Conservation (phyloP, 2,797 vertebrate species). For the Mastacembelus armatus region DNA sequence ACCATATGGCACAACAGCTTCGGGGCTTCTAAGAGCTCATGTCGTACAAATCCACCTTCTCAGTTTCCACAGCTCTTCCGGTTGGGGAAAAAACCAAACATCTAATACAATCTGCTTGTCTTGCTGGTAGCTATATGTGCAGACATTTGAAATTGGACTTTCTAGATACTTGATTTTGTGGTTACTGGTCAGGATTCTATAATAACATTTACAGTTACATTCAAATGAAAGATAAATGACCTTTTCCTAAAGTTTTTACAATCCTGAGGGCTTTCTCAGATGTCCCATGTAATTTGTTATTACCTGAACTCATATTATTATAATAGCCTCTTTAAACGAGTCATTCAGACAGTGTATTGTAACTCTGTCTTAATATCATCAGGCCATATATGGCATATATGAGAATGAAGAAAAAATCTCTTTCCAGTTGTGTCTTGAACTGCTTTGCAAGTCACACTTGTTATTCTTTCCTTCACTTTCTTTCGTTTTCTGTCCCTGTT, state of each 20-base stretch:
- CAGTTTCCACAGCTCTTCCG: constrained; percentile 65
- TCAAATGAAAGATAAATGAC: constrained; percentile 68
- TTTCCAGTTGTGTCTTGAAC: constrained; percentile 22
- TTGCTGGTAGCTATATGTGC: constrained; percentile 13
- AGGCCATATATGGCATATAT: constrained; percentile 17
- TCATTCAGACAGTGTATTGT: constrained; percentile 87
- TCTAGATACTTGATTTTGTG: not conserved
- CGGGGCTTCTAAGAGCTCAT: constrained; percentile 72
- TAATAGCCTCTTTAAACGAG: constrained; percentile 92
- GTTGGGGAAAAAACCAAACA: constrained; percentile 54
- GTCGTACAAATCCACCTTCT: constrained; percentile 74
- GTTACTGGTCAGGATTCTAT: constrained; percentile 11
- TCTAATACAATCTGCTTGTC: constrained; percentile 30
- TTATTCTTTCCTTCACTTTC: constrained; percentile 16
- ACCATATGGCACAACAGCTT: constrained; percentile 83
- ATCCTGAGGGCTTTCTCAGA: constrained; percentile 90
- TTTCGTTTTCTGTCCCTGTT: constrained; percentile 28
- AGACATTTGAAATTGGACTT: constrained; percentile 5
- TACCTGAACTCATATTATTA: constrained; percentile 93
- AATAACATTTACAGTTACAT: constrained; percentile 52
- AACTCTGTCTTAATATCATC: constrained; percentile 79
- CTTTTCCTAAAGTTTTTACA: constrained; percentile 89
- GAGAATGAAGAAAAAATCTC: constrained; percentile 46
- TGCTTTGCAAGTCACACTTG: constrained; percentile 54
- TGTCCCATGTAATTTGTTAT: constrained; percentile 92